Base-by-base conservation (phyloP, 1,140 invertebrate genomes). In the Helicoverpa armigera region DNA sequence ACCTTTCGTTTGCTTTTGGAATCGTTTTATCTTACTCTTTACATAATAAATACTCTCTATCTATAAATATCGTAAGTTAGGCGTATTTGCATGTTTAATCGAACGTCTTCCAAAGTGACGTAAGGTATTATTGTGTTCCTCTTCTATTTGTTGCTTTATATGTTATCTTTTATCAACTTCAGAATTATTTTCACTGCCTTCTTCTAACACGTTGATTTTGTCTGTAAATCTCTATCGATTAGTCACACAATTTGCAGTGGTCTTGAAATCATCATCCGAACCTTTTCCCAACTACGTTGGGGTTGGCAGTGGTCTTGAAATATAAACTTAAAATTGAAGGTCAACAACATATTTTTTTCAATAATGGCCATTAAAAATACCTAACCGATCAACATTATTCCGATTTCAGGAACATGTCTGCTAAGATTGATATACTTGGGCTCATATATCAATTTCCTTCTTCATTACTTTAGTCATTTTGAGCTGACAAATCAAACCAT, bases 31-130 rank as follows among this genome's bases (percentile, higher is more conserved):
- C 87, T 89, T 85, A 81, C 83, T 86, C 79, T 75, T 82, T 83
- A 82, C 65, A 85, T 83, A 84, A 74, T 65, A 75, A 82, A 83
- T 86, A 80, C 75, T 83, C 79, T 80, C 74, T 81, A 82, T 77
- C 78, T 72, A 79, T 83, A 81, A 83, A 89, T 87, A 85, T 83
- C 77, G 87, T 93, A 93, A 93, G 91, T 89, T 94, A 94, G 89
- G 58, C 72, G 82, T 92, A 92, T 89, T 92, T 88, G 89, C 91
- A 90, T 92, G 87, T 92, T 89, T 91, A 94, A 93, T 94, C 90
- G 88, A 89, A 93, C 92, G 93, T 94, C 93, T 94, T 94, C 93
- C 93, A 94, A 92, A 90, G 90, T 92, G 93, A 92, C 92, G 92
- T 94, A 92, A 93, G 89, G 88, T 88, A 85, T 86, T 87, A 78